phyloP scores from a whole-genome alignment of 2,888 invertebrate genomes.

The Drosophila borborema region DNA sequence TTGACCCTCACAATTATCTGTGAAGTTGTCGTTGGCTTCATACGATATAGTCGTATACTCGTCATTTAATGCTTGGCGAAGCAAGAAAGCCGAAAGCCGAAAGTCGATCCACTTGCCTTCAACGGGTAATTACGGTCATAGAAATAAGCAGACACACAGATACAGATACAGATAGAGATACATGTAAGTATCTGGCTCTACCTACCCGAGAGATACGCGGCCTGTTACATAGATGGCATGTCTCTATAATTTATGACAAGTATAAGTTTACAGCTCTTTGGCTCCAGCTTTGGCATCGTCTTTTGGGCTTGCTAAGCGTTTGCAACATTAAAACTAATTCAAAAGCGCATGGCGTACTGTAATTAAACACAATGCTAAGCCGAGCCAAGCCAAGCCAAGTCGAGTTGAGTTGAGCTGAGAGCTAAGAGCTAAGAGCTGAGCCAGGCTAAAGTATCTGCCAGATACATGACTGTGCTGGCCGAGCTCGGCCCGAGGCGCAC shows the following conservation, averaged over 20 bases:
- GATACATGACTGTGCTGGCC: constrained; percentile 41
- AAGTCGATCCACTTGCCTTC: constrained; percentile 49
- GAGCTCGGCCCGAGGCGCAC: constrained; percentile 49
- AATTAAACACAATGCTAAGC: constrained; percentile 68
- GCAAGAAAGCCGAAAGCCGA: constrained; percentile 51
- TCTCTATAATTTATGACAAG: constrained; percentile 73
- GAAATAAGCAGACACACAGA: constrained; percentile 6
- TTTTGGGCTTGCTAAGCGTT: constrained; percentile 30
- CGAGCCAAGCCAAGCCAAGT: constrained; percentile 11
- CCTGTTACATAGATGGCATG: constrained; percentile 33
- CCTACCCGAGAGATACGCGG: constrained; percentile 36
- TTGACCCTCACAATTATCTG: constrained; percentile 30
- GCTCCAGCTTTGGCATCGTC: constrained; percentile 4
- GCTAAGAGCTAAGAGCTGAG: constrained; percentile 10
- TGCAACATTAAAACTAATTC: constrained; percentile 70
- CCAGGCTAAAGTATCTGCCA: constrained; percentile 62
- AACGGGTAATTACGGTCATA: constrained; percentile 50
- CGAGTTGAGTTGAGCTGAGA: background rate
- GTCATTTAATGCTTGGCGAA: constrained; percentile 53
- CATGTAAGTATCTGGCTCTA: background rate
- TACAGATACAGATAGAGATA: background rate
- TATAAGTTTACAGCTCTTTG: constrained; percentile 60
- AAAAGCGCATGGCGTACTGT: constrained; percentile 69
- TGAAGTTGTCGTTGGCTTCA: constrained; percentile 5
- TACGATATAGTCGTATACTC: constrained; percentile 23